Conservation (phyloP, 1,140 invertebrate genomes). For the Drosophila simulans region DNA sequence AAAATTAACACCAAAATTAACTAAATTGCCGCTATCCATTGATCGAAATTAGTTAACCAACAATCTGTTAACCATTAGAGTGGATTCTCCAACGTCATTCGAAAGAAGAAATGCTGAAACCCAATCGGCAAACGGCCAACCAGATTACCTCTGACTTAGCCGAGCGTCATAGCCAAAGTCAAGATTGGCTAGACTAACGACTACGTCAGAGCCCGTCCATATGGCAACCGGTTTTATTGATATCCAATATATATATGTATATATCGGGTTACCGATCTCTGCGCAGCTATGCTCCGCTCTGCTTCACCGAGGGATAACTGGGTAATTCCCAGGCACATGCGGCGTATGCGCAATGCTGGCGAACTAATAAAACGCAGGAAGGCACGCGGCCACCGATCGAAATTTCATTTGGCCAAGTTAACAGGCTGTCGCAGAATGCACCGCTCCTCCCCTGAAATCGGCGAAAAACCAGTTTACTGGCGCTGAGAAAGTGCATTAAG, state of each 20-base stretch:
- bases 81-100: slow-evolving; percentile 13
- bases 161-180: slow-evolving; percentile 34
- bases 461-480: slow-evolving; percentile 41
- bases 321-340: slow-evolving; percentile 51
- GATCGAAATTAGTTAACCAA: slow-evolving; percentile 9
- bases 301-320: slow-evolving; percentile 35
- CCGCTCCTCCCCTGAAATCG: slow-evolving; percentile 5
- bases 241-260: background rate
- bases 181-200: slow-evolving; percentile 37
- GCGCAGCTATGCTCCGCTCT: slow-evolving; percentile 1
- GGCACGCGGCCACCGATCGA: slow-evolving; percentile 43
- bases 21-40: slow-evolving; percentile 10
- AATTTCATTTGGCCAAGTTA: slow-evolving; percentile 62
- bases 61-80: slow-evolving; percentile 20
- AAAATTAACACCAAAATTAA: slow-evolving; percentile 13
- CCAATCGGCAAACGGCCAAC: slow-evolving; percentile 8
- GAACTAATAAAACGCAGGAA: slow-evolving; percentile 54
- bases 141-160: slow-evolving; percentile 9
- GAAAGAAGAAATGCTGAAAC: slow-evolving; percentile 24
- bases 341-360: slow-evolving; percentile 78
- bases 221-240: slow-evolving; percentile 27
- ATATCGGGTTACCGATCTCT: slow-evolving; percentile 10
- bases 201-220: slow-evolving; percentile 38
- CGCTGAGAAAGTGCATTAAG: slow-evolving; percentile 78
- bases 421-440: slow-evolving; percentile 28